Evolutionary conservation across 2,113 vertebrate genomes (phyloP).

Genomic region (Chamaetylas fuelleborni): DNA sequence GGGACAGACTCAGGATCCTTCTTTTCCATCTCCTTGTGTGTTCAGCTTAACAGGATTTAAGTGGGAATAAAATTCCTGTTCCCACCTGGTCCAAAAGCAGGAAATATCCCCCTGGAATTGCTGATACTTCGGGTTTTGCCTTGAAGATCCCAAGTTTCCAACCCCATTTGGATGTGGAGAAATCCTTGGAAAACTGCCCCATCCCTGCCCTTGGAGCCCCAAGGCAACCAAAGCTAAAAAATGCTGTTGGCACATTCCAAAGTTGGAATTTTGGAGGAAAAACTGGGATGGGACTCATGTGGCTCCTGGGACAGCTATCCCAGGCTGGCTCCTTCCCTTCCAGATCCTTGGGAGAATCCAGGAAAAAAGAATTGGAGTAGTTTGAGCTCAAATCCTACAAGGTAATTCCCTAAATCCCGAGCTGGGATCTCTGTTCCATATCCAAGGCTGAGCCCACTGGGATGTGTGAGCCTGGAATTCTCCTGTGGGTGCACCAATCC

Average conservation of each 20-base stretch:
- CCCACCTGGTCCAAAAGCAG: not conserved
- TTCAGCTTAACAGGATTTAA: fast-evolving
- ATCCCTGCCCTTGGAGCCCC: not conserved
- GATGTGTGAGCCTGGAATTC: not conserved
- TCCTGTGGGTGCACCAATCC: no score
- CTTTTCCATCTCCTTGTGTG: not conserved
- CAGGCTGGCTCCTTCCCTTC: not conserved
- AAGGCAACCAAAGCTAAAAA: not conserved
- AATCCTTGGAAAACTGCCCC: not conserved
- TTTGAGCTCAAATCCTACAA: not conserved
- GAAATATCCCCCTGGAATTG: not conserved
- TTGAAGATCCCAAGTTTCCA: not conserved
- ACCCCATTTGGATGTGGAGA: not conserved
- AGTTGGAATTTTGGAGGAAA: not conserved
- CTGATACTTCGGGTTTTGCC: not conserved
- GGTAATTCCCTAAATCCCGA: fast-evolving
- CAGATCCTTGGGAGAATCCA: not conserved
- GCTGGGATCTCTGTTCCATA: not conserved
- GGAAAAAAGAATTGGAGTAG: not conserved
- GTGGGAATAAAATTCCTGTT: not conserved
- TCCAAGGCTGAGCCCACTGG: fast-evolving
- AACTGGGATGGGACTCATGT: not conserved
- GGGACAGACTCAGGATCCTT: no score
- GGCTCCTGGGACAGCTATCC: not conserved
- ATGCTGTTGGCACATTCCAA: not conserved